Evolutionary conservation across 1,140 invertebrate genomes (phyloP).

Genomic region (Vanessa atalanta): DNA sequence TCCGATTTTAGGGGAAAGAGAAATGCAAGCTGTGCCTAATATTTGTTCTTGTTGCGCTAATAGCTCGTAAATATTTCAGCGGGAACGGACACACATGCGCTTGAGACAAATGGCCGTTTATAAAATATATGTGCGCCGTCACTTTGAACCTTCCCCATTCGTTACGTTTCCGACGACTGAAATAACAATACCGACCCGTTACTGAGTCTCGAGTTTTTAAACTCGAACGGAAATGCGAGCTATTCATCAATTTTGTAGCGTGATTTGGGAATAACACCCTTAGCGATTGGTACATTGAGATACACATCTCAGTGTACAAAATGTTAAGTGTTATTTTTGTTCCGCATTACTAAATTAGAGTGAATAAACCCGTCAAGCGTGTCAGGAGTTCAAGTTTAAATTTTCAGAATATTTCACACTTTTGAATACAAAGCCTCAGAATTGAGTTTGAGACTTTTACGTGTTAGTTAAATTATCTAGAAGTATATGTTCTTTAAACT

Average conservation of each 20-base stretch:
- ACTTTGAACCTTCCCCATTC: constrained; percentile 69
- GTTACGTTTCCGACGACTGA: constrained; percentile 72
- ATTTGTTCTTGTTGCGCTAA: constrained; percentile 74
- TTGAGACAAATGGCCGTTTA: constrained; percentile 72
- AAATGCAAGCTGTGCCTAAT: constrained; percentile 48
- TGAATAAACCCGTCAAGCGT: constrained; percentile 30
- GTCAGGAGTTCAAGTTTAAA: constrained; percentile 43
- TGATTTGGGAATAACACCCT: constrained; percentile 47
- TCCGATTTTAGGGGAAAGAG: constrained; percentile 50
- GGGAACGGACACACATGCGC: constrained; percentile 62
- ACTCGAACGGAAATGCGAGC: constrained; percentile 58
- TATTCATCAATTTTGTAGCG: constrained; percentile 60
- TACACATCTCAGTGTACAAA: constrained; percentile 1
- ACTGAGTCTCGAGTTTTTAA: constrained; percentile 59
- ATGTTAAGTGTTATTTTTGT: constrained; percentile 29
- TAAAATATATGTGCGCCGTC: constrained; percentile 69
- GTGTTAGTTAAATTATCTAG: no score
- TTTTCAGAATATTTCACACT: constrained; percentile 25
- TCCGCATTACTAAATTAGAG: constrained; percentile 31
- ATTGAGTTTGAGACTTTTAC: background rate
- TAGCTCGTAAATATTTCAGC: constrained; percentile 79
- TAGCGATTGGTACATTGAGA: constrained; percentile 23
- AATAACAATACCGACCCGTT: constrained; percentile 71
- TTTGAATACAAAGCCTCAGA: background rate
- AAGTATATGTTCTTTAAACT: no score